These are phyloP conservation scores for Clamator glandarius DNA, from an alignment of 2,797 vertebrate genomes.

Conservation along the genomic window DNA sequence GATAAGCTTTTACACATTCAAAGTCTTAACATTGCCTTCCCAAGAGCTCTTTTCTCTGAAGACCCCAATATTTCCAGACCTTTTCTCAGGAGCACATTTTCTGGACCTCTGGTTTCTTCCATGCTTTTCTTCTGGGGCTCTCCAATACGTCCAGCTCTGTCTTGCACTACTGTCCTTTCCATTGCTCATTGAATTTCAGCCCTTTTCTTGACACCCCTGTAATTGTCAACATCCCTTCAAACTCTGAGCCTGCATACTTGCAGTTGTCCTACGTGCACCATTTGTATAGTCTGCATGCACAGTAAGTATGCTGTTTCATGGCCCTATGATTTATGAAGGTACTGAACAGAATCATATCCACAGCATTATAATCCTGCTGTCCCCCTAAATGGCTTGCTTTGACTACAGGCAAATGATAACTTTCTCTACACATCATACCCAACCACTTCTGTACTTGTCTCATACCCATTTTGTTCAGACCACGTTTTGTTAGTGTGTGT, in stretches of 20 bases:
- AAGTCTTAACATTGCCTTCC: neutral
- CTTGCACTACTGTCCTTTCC: neutral
- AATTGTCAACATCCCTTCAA: neutral
- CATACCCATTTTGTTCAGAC: neutral
- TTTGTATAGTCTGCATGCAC: neutral
- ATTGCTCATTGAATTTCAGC: neutral
- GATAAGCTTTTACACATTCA: neutral
- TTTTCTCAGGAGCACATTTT: neutral
- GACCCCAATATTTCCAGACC: neutral
- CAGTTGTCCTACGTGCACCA: neutral
- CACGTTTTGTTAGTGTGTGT: neutral
- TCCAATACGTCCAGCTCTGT: neutral
- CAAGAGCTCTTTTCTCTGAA: neutral
- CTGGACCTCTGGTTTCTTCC: neutral
- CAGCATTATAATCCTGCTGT: neutral
- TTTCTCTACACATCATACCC: neutral
- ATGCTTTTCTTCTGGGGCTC: neutral
- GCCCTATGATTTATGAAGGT: neutral
- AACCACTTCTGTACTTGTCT: neutral
- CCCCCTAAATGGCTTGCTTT: neutral
- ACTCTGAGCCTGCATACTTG: neutral
- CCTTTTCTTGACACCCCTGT: neutral
- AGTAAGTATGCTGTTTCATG: neutral
- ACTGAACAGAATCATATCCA: neutral
- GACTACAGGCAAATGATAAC: neutral